These are phyloP conservation scores for Campylorhamphus procurvoides DNA, from an alignment of 2,113 vertebrate species.

Conservation along the genomic window DNA sequence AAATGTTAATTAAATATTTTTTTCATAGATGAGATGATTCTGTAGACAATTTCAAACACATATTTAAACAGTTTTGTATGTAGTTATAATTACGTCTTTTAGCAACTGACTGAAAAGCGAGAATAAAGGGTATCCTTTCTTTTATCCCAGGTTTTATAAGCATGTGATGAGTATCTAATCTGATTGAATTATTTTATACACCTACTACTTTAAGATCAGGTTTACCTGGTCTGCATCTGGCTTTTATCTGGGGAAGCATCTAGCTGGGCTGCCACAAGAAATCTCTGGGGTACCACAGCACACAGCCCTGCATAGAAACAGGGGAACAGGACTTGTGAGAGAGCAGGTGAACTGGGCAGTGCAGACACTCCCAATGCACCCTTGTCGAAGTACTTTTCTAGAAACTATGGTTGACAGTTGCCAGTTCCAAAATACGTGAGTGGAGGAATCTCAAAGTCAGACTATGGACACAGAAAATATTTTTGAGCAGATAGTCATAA, in stretches of 20 bases:
- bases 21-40: too few species aligned
- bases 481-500: not conserved
- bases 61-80: not conserved
- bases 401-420: not conserved
- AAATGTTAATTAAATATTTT: not conserved
- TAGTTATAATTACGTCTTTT: not conserved
- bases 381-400: not conserved
- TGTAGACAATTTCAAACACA: not conserved
- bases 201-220: not conserved
- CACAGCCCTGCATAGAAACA: not conserved
- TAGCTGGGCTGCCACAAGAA: not conserved
- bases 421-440: not conserved
- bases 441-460: not conserved
- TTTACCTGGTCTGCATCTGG: not conserved
- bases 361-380: not conserved
- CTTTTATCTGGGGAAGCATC: not conserved
- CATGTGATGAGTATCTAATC: not conserved
- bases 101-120: not conserved
- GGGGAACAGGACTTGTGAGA: not conserved
- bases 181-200: not conserved
- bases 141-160: not conserved
- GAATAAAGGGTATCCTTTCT: not conserved
- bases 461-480: not conserved
- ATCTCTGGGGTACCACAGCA: not conserved
- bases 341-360: not conserved